Evolutionary conservation across 2,888 invertebrate genomes (phyloP).

Genomic region (Agrypnus murinus): DNA sequence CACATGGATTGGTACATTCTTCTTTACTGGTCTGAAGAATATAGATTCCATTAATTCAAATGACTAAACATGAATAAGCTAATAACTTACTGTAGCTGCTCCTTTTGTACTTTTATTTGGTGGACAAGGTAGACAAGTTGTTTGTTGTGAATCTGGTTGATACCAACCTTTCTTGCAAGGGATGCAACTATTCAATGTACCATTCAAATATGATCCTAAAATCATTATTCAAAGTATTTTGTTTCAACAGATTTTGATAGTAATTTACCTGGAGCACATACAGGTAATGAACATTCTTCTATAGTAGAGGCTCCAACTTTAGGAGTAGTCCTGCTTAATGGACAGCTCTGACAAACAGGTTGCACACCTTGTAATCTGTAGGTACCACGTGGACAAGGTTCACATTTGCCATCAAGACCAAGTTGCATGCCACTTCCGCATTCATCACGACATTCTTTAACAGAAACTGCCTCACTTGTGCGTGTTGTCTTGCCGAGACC

Average conservation of each 20-base stretch:
- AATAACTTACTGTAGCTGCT: slow-evolving; percentile 82
- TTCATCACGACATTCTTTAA: slow-evolving; percentile 92
- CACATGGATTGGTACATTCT: slow-evolving; percentile 94
- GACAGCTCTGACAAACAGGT: slow-evolving; percentile 91
- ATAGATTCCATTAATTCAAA: slow-evolving; percentile 34
- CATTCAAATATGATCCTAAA: slow-evolving; percentile 87
- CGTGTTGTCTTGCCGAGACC: slow-evolving; percentile 94
- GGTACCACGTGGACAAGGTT: slow-evolving; percentile 88
- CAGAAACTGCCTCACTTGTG: slow-evolving; percentile 90
- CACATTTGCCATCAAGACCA: slow-evolving; percentile 91
- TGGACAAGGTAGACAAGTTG: slow-evolving; percentile 89
- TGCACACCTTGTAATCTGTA: slow-evolving; percentile 88
- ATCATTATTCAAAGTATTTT: slow-evolving; percentile 59
- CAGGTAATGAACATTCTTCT: slow-evolving; percentile 94
- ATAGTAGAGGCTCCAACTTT: slow-evolving; percentile 87
- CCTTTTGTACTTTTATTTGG: slow-evolving; percentile 92
- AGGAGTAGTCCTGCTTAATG: slow-evolving; percentile 92
- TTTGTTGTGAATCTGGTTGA: slow-evolving; percentile 92
- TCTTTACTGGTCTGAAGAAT: slow-evolving; percentile 79
- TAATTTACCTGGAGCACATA: slow-evolving; percentile 81
- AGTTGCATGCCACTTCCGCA: slow-evolving; percentile 90
- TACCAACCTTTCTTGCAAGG: slow-evolving; percentile 93
- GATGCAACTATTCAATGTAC: slow-evolving; percentile 88
- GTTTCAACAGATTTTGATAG: slow-evolving; percentile 32
- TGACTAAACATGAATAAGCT: background rate